phyloP scores from a whole-genome alignment of 2,113 vertebrate species.

The Actinemys pallida region DNA sequence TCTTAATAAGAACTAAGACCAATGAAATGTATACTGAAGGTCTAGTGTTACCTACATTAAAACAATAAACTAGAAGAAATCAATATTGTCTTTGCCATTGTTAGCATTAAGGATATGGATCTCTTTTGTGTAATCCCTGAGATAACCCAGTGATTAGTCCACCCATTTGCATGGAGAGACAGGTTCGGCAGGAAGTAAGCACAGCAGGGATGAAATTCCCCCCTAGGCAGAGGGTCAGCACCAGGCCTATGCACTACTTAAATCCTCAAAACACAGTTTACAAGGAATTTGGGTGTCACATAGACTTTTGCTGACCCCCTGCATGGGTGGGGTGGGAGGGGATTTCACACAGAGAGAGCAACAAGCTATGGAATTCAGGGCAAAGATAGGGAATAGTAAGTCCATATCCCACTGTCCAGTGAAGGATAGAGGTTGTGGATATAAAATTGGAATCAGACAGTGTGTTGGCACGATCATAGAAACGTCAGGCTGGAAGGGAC shows the following conservation, averaged over 20 bases:
- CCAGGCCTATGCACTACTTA: background rate
- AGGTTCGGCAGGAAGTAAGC: background rate
- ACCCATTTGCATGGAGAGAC: background rate
- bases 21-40: background rate
- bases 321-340: background rate
- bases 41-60: background rate
- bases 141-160: background rate
- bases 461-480: background rate
- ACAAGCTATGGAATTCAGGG: background rate
- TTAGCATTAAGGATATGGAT: background rate
- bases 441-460: background rate
- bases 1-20: background rate
- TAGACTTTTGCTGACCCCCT: background rate
- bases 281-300: background rate
- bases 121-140: background rate
- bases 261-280: background rate
- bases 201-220: background rate
- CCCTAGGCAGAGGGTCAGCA: background rate
- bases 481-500: background rate
- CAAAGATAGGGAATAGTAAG: background rate
- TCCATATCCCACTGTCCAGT: background rate
- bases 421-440: background rate
- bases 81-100: background rate
- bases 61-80: background rate
- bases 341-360: background rate